Percentiles rank a stretch among this genome's conserved stretches.
These are phyloP conservation scores for Meta bourneti DNA, from an alignment of 2,888 invertebrate species.

Conservation along the genomic window DNA sequence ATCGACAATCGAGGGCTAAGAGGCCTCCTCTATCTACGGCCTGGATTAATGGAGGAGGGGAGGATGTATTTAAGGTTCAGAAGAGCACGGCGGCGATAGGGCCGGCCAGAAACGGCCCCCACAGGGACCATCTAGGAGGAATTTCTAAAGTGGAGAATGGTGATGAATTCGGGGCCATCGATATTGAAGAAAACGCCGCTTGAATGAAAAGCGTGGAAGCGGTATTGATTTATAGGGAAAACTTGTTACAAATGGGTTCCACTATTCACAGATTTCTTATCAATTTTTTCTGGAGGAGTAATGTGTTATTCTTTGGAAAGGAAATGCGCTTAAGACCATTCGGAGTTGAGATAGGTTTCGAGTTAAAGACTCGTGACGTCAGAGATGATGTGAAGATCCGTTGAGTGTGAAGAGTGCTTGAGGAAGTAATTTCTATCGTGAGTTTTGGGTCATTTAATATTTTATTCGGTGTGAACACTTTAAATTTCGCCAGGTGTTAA, in stretches of 20 bases:
- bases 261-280: conserved; percentile 44
- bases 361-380: no score
- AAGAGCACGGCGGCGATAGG: conserved; percentile 25
- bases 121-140: conserved; percentile 42
- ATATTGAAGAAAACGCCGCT: neutral
- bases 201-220: conserved; percentile 4
- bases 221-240: conserved; percentile 56
- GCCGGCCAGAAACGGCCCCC: conserved; percentile 33
- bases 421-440: no score
- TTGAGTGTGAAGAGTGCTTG: no score
- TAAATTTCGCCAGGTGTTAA: no score
- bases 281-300: conserved; percentile 30
- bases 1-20: conserved; percentile 46
- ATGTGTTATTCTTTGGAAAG: conserved; percentile 22
- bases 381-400: no score
- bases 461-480: no score
- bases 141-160: conserved; percentile 2
- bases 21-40: conserved; percentile 35
- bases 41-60: conserved; percentile 40
- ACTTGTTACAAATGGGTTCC: conserved; percentile 46
- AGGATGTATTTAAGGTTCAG: conserved; percentile 45
- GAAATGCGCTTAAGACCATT: no score
- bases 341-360: no score
- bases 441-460: no score
- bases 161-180: conserved; percentile 29